phyloP scores from a whole-genome alignment of 2,888 invertebrate genomes.

The Branchinecta sandiegonensis region DNA sequence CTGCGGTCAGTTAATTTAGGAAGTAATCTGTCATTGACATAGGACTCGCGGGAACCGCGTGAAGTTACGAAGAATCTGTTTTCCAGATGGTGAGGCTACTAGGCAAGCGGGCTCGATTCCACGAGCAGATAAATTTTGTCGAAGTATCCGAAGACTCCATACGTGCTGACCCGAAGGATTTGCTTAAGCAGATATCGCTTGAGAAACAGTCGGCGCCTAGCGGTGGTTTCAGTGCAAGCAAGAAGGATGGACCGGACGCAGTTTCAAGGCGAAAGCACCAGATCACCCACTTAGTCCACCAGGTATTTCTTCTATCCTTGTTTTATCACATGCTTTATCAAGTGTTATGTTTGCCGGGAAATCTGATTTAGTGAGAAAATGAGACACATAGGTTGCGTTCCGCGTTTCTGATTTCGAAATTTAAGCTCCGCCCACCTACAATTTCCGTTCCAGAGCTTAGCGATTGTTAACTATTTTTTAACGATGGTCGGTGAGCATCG shows the following conservation, averaged over 20 bases:
- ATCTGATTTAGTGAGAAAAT: too few relatives aligned
- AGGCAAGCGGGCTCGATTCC: slow-evolving; percentile 4
- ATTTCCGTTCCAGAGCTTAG: too few relatives aligned
- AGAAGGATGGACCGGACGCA: neutral
- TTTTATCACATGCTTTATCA: neutral
- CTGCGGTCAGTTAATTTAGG: too few relatives aligned
- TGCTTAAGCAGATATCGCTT: neutral
- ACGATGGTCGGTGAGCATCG: too few relatives aligned
- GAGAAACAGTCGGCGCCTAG: neutral
- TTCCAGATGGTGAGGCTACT: neutral
- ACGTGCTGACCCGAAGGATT: slow-evolving; percentile 5
- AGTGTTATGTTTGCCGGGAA: too few relatives aligned
- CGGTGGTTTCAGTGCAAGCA: slow-evolving; percentile 11
- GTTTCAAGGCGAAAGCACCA: slow-evolving; percentile 64
- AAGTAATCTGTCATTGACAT: too few relatives aligned
- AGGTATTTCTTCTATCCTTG: slow-evolving; percentile 37
- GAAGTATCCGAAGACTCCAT: slow-evolving; percentile 6
- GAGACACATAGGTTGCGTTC: too few relatives aligned
- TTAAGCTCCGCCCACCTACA: too few relatives aligned
- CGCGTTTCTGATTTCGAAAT: too few relatives aligned
- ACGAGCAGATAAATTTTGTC: neutral
- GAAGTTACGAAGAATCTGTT: neutral
- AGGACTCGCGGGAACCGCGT: too few relatives aligned
- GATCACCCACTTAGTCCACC: slow-evolving; percentile 82
- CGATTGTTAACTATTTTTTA: too few relatives aligned